phyloP scores from a whole-genome alignment of 2,113 vertebrate genomes.

The Istiophorus platypterus region DNA sequence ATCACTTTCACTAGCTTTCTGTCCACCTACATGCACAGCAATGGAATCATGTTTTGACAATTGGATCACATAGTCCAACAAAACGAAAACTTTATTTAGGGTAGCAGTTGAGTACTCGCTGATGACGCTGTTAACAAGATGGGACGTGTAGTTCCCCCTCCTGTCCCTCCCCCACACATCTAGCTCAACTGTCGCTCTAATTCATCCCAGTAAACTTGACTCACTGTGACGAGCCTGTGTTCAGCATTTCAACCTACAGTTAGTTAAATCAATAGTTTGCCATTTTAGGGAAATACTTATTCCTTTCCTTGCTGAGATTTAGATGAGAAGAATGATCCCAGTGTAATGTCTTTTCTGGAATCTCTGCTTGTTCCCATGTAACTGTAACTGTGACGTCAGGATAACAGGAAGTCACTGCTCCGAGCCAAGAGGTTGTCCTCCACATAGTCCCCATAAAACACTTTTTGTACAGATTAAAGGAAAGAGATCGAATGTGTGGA shows the following conservation, averaged over 20 bases:
- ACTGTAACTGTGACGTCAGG: not conserved
- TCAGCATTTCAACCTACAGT: slow-evolving; percentile 10
- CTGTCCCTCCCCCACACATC: slow-evolving; percentile 57
- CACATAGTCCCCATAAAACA: not conserved
- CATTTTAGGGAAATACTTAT: not conserved
- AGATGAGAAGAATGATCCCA: not conserved
- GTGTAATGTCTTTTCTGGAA: not conserved
- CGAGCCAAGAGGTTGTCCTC: not conserved
- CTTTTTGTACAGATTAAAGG: not conserved
- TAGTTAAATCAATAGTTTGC: not conserved
- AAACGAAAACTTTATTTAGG: not conserved
- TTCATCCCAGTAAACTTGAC: slow-evolving; percentile 38
- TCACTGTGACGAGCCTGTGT: not conserved
- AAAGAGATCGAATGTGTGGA: slow-evolving; percentile 1
- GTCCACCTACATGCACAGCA: not conserved
- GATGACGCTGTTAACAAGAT: slow-evolving; percentile 52
- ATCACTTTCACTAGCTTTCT: slow-evolving; percentile 32
- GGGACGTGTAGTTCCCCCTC: slow-evolving; percentile 44
- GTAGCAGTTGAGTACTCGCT: slow-evolving; percentile 41
- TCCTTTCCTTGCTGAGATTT: not conserved
- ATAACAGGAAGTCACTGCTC: not conserved
- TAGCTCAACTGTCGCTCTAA: slow-evolving; percentile 45
- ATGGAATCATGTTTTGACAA: slow-evolving; percentile 25
- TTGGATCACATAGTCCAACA: slow-evolving; percentile 20
- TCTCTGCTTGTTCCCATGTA: not conserved